Base-by-base conservation (phyloP, 2,113 vertebrate genomes). In the Mormoops blainvillei region DNA sequence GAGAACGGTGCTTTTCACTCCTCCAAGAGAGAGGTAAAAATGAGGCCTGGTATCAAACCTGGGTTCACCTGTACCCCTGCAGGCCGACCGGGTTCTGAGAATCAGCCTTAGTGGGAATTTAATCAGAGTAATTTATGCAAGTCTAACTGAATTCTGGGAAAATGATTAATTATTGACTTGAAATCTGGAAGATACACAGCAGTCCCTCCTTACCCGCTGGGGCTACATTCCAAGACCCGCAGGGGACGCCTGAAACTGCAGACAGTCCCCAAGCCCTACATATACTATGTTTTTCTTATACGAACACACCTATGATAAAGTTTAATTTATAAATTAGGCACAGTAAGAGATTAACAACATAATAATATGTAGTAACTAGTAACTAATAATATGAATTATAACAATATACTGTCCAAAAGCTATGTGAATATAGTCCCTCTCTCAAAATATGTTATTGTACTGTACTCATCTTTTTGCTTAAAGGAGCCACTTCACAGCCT, bases 161-260 rank as follows among this genome's bases (percentile, higher is more conserved):
- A 50, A 31, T 13, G 13, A 70, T 71, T 71, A 71, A 56, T n/a
- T 58, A 10, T 73, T 56, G 7, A 63, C 48, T 41, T 58, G 31
- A 93, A 96, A 83, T 87, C 85, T 86, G 31, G 7, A 94, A 91
- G 92, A 81, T 43, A 41, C 18, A 56, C n/a, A 81, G 36, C 24
- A 43, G 56, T 33, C 16, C 16, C 26, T 31, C 56, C 56, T 82
- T 61, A 61, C 31, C 38, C 9, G 19, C 26, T 31, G 26, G 38
- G 56, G 56, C 26, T 63, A 61, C 28, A 28, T 82, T 61, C 15
- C 36, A 43, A 81, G 24, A 61, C 36, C 78, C 52, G 24, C 56
- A 61, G 54, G 3, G 56, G 16, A 61, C 43, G 26, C 38, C 56
- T 82, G 26, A 61, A 61, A 43, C 80, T 18, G 18, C 38, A 31